Base-by-base conservation (phyloP, 2,888 invertebrate species). In the Papilio protenor region DNA sequence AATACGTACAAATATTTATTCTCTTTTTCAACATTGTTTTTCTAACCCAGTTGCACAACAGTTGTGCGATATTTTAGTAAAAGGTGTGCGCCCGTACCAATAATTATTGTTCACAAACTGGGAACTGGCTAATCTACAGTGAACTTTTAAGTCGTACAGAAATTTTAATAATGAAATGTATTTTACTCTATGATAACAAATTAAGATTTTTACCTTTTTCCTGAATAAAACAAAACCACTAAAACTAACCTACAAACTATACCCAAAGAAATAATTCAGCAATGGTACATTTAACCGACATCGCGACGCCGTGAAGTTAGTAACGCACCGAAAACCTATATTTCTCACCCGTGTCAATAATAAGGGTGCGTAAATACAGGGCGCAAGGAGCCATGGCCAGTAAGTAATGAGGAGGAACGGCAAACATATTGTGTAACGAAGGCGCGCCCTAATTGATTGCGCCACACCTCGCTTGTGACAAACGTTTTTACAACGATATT, bases 361-460 rank as follows among this genome's bases (percentile, higher is more conserved):
- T 78, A 78, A 66, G 81, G 79, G 80, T 66, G 75, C 80, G 82
- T 79, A 82, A 81, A 81, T 81, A 79, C 81, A 80, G 82, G 83
- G 82, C 86, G 89, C 86, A 87, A 87, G 82, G 84, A 83, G 87
- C 84, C 85, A 84, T 86, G 89, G 89, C 87, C 89, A 90, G 92
- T 92, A 92, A 94, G 93, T 92, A 94, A 93, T 93, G 92, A 94
- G 92, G 88, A 86, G 87, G 85, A 86, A 83, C 85, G 85, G 89
- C 89, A 93, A 93, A 93, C 93, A 91, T 92, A 93, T 92, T 90
- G 88, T 88, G 89, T 92, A 89, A 91, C 92, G 86, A 84, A 86
- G 84, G 84, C 86, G 89, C 83, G 86, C 85, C 87, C 84, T 93
- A 94, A 94, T 94, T 94, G 93, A 94, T 93, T 93, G 91, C 88